These are phyloP conservation scores for Atta cephalotes DNA, from an alignment of 1,140 invertebrate genomes.

Conservation along the genomic window DNA sequence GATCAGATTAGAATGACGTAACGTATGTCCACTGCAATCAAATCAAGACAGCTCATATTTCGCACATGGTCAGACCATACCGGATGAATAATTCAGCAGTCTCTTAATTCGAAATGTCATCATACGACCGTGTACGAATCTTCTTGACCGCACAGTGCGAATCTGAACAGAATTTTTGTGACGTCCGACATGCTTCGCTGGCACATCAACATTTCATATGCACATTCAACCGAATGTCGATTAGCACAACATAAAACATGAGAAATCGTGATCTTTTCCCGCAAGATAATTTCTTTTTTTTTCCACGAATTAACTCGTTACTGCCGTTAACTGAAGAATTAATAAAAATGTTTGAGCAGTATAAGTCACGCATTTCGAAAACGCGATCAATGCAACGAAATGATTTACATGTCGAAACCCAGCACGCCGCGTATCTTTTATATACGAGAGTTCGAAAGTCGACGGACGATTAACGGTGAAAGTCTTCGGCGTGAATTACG, in stretches of 20 bases:
- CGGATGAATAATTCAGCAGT: conserved; percentile 58
- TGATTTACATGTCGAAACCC: conserved; percentile 64
- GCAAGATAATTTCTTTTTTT: background rate
- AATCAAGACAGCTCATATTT: conserved; percentile 40
- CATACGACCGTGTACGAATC: conserved; percentile 42
- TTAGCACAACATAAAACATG: background rate
- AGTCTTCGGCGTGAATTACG: conserved; percentile 64
- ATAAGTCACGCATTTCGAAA: background rate
- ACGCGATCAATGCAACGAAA: conserved; percentile 44
- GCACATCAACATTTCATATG: conserved; percentile 23
- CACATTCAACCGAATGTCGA: conserved; percentile 17
- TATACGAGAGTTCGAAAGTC: conserved; percentile 40
- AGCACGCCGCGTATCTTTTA: conserved; percentile 32
- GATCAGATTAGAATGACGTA: conserved; percentile 68
- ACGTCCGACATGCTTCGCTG: conserved; percentile 17
- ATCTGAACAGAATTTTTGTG: conserved; percentile 13
- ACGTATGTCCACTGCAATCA: background rate
- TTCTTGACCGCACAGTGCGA: background rate
- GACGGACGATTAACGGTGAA: conserved; percentile 66
- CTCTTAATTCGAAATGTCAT: conserved; percentile 60
- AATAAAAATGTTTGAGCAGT: conserved; percentile 21
- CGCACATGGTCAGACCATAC: conserved; percentile 2
- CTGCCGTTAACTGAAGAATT: conserved; percentile 65
- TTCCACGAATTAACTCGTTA: conserved; percentile 61
- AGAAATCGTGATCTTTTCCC: conserved; percentile 16